Percentiles rank a stretch among this genome's conserved stretches.
phyloP scores from a whole-genome alignment of 2,888 invertebrate genomes.

The Metalampra italica region DNA sequence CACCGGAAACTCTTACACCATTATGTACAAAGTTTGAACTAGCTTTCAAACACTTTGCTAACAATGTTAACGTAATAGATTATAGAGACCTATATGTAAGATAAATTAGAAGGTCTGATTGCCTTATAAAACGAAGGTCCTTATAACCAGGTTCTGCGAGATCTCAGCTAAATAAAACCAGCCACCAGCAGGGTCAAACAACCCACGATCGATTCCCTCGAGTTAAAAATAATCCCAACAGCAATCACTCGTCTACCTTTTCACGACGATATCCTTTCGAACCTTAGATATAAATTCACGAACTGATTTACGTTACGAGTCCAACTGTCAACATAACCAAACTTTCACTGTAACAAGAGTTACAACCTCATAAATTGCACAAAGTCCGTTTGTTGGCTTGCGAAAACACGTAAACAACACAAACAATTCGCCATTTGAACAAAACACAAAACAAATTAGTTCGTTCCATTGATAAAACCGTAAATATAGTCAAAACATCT shows the following conservation, averaged over 20 bases:
- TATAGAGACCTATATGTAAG: no score
- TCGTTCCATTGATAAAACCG: slow-evolving; percentile 47
- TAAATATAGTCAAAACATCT: slow-evolving; percentile 22
- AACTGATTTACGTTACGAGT: slow-evolving; percentile 7
- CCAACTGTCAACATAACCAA: slow-evolving; percentile 62
- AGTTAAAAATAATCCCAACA: neutral
- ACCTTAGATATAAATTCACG: neutral
- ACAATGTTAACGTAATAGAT: no score
- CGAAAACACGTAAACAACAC: slow-evolving; percentile 11
- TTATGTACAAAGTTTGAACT: neutral
- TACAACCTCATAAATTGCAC: slow-evolving; percentile 19
- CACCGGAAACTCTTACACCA: neutral
- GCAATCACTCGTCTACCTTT: slow-evolving; percentile 7
- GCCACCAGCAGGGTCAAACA: slow-evolving; percentile 27
- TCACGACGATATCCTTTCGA: neutral
- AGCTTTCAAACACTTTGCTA: neutral
- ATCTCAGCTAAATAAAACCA: slow-evolving; percentile 15
- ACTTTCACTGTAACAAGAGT: slow-evolving; percentile 43
- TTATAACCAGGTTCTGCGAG: slow-evolving; percentile 34
- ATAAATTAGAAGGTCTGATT: neutral
- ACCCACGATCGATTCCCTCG: slow-evolving; percentile 20
- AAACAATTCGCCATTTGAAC: neutral
- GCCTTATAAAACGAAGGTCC: slow-evolving; percentile 2
- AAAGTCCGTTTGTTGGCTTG: slow-evolving; percentile 8
- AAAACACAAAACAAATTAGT: slow-evolving; percentile 17